A percentile compares a stretch with the other conserved stretches of the same genome.
These are phyloP conservation scores for Eutolmus rufibarbis DNA, from an alignment of 2,888 invertebrate species.

Conservation along the genomic window DNA sequence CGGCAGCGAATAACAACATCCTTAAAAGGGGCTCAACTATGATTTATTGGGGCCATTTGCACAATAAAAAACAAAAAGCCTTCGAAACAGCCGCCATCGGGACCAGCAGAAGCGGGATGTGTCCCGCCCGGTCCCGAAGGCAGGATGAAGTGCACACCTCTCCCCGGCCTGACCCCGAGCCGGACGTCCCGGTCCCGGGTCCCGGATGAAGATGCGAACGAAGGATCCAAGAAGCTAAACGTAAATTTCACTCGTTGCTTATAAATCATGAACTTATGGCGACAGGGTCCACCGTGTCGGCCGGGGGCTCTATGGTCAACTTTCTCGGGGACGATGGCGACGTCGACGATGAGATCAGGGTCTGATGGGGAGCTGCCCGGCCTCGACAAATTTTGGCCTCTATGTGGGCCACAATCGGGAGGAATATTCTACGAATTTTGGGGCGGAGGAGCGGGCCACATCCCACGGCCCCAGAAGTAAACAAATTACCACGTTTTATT, in stretches of 20 bases:
- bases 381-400: background rate
- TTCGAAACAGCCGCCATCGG: background rate
- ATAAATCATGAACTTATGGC: constrained; percentile 37
- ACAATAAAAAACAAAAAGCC: constrained; percentile 22
- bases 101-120: background rate
- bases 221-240: constrained; percentile 33
- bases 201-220: constrained; percentile 22
- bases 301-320: background rate
- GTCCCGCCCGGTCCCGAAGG: background rate
- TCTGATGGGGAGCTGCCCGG: background rate
- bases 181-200: background rate
- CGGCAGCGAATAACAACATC: constrained; percentile 37
- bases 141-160: background rate
- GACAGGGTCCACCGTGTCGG: background rate
- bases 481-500: constrained; percentile 39
- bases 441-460: no score
- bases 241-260: constrained; percentile 34
- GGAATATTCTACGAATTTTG: background rate
- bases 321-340: background rate
- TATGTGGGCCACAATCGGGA: background rate
- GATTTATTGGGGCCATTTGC: constrained; percentile 32
- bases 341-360: background rate
- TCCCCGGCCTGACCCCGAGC: background rate
- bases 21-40: constrained; percentile 36
- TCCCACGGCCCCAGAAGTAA: background rate